A percentile compares a stretch with the other conserved stretches of the same genome.
Conservation (phyloP, 2,113 vertebrate species). For the Monarcha castaneiventris region DNA sequence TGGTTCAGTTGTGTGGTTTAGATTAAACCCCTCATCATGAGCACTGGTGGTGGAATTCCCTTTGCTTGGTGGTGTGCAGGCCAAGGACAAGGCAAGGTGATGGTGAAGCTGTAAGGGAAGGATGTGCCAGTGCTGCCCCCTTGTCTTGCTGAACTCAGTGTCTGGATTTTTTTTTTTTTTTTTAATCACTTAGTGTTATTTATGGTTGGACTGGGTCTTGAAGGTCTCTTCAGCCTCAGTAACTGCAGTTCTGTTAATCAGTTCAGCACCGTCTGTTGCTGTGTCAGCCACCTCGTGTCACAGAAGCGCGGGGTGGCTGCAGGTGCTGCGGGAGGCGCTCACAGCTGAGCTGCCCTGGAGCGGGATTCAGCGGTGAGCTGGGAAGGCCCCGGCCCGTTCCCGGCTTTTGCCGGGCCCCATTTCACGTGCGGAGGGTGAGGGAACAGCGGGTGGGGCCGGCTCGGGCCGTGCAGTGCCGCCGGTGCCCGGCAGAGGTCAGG, state of each 20-base stretch:
- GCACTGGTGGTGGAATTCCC: slow-evolving; percentile 33
- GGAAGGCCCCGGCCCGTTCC: accelerated
- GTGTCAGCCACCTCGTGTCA: not conserved
- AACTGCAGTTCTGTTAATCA: not conserved
- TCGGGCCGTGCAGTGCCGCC: not conserved
- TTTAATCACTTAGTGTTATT: accelerated
- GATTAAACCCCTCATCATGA: slow-evolving; percentile 57
- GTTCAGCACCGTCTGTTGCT: accelerated
- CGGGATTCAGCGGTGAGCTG: not conserved
- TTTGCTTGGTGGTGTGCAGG: not conserved
- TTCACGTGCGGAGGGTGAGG: not conserved
- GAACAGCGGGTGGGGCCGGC: accelerated
- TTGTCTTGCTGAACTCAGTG: not conserved
- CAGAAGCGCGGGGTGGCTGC: not conserved
- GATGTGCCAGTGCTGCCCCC: not conserved
- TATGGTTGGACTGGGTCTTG: not conserved
- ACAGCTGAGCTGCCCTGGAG: accelerated
- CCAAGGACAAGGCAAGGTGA: too few relatives aligned
- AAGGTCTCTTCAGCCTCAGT: not conserved
- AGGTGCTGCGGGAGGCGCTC: not conserved
- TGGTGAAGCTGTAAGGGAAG: too few relatives aligned
- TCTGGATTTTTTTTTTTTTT: not conserved
- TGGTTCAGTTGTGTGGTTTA: not conserved
- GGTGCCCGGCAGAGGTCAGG: not conserved
- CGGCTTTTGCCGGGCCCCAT: not conserved